Evolutionary conservation across 2,113 vertebrate genomes (phyloP).

Genomic region (Tinamus guttatus): DNA sequence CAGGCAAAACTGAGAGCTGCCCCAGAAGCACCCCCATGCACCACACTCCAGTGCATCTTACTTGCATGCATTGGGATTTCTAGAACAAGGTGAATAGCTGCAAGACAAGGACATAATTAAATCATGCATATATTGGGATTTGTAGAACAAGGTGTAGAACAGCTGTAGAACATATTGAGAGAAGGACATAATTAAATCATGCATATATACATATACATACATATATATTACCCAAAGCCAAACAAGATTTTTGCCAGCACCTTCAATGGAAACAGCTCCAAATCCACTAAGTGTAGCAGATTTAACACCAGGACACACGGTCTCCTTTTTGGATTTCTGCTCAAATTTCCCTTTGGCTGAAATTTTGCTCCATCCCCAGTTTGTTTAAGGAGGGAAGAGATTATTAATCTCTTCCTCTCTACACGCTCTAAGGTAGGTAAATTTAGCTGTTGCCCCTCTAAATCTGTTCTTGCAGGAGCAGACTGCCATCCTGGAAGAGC

Average conservation of each 20-base stretch:
- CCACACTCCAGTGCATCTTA: not conserved
- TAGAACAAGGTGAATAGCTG: not conserved
- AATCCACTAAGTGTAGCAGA: not conserved
- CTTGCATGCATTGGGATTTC: not conserved
- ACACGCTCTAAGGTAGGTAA: not conserved
- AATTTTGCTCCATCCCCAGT: not conserved
- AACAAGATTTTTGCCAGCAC: not conserved
- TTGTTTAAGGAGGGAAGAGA: not conserved
- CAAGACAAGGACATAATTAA: not conserved
- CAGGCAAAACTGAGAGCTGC: not conserved
- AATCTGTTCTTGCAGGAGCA: not conserved
- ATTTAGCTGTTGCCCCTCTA: not conserved
- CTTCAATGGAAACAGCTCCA: not conserved
- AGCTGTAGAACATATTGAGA: not conserved
- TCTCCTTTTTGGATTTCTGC: not conserved
- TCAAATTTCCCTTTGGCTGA: conserved; percentile 13
- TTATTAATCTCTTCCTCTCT: not conserved
- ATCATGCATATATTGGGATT: not conserved
- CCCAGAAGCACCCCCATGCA: not conserved
- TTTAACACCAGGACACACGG: not conserved
- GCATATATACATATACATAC: not conserved
- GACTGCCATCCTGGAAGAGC: not conserved
- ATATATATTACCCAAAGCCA: conserved; percentile 3
- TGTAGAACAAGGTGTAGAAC: not conserved
- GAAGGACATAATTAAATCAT: not conserved